Base-by-base conservation (phyloP, 2,113 vertebrate genomes). In the Gymnarchus niloticus region DNA sequence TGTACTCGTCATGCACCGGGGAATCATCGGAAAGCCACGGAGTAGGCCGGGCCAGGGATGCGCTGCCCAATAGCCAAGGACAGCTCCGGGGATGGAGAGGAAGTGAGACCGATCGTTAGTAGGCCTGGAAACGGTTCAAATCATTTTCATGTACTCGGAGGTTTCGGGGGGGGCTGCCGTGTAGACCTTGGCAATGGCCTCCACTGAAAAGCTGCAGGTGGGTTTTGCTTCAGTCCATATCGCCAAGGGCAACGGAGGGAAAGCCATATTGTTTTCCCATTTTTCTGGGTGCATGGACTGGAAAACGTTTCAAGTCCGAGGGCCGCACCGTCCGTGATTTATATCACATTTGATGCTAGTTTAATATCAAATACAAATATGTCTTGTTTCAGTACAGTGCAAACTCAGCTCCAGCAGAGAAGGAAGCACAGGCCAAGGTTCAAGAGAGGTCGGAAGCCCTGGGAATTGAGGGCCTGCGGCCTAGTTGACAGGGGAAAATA, bases 401-500 rank as follows among this genome's bases (percentile, higher is more conserved):
- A 85, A 89, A 82, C 76, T 37, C 88, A 84, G 89, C 91, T 91
- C 90, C 90, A 88, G 88, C 88, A 25, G 90, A 87, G 90, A 57
- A 41, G 76, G 86, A 84, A 85, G 88, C 84, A 51, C 54, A 85
- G 91, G 87, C 89, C 82, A 51, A 81, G 88, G 92, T 89, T 93
- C 86, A 48, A 25, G 52, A 86, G 83, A 89, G 92, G 92, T 92
- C 91, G 56, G 77, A n/a, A 61, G 88, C 1, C 83, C 51, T 2
- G 90, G 90, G 93, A 90, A 78, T 85, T 10, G 14, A 82, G 87
- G 91, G 89, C 86, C 90, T 85, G 77, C 88, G 90, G 91, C 89
- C 89, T 85, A 86, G 91, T 90, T 94, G 92, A 94, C 90, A 89
- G 91, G 91, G 91, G 90, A 89, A 93, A 93, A 92, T 95, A 93